Evolutionary conservation across 2,113 vertebrate genomes (phyloP), one percentile per base, ranked within the genome.

Genomic region (Galbula dea): DNA sequence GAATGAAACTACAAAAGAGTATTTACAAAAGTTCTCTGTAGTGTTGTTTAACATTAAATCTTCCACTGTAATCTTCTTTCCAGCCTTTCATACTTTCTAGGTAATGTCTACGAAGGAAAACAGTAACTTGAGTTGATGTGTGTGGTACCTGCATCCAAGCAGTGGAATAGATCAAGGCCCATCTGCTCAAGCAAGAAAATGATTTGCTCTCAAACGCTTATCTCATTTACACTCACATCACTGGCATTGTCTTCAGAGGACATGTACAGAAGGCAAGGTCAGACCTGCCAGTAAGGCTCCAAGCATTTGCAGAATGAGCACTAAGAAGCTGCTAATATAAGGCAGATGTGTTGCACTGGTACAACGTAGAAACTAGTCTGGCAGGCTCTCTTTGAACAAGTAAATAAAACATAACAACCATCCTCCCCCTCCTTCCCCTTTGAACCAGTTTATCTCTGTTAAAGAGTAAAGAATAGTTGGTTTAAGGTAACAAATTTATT

Each of bases 371-470:
- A 72, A 32, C 8, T 6, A 30, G 18, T 15, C n/a, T 61, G 49
- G 41, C 32, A 82, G 62, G 7, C 20, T 87, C 32, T 34, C 27
- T 81, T 46, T 57, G 32, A 12, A 52, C 43, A 45, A 30, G n/a
- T 24, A 65, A 65, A 85, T 37, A 76, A 74, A 68, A 17, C 11
- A 39, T 58, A 52, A 3, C 15, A 67, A 23, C 30, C 39, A 46
- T 17, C 20, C 34, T 20, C 10, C 7, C 5, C 1, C 5, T 43
- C n/a, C n/a, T 10, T 6, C 2, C 1, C 0, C 3, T 81, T 51
- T 48, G 7, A 41, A 8, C 4, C 24, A 22, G 22, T 59, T 79
- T 57, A 7, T 27, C 14, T 63, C 41, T 74, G 22, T 46, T 54
- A 75, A 54, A 32, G 14, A 58, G 13, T 46, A 88, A 79, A 32